Conservation (phyloP, 2,113 vertebrate species). For the Marmota monax region DNA sequence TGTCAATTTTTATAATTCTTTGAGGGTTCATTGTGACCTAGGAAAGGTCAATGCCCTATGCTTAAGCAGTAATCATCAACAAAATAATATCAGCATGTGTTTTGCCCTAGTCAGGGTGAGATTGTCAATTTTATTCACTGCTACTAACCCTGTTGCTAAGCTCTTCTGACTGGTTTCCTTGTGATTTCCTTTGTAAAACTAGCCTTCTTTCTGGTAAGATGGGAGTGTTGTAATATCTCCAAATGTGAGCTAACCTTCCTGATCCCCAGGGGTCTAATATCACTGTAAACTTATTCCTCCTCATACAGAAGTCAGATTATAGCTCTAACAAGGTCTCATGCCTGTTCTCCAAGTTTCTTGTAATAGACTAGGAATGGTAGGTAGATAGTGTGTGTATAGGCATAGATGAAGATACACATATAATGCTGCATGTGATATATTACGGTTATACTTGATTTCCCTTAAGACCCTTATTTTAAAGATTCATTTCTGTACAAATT, state of each 20-base stretch:
- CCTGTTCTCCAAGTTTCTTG: neutral
- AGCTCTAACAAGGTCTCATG: neutral
- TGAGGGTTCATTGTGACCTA: neutral
- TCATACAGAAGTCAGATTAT: neutral
- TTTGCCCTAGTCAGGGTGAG: neutral
- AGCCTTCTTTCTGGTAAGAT: neutral
- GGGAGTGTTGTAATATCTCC: neutral
- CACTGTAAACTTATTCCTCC: neutral
- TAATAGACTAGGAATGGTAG: neutral
- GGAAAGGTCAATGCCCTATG: neutral
- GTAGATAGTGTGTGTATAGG: neutral
- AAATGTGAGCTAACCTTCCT: neutral
- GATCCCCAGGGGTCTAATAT: neutral
- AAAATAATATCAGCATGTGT: fast-evolving
- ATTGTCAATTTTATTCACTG: neutral
- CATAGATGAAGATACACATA: neutral
- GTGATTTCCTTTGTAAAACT: neutral
- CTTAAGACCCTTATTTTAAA: neutral
- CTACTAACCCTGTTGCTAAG: neutral
- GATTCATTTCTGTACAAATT: neutral
- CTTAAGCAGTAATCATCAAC: neutral
- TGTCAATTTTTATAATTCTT: neutral
- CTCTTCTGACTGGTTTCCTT: neutral
- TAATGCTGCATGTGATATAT: neutral
- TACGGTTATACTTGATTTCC: neutral